Conservation (phyloP, 2,888 invertebrate genomes). For the Megaustenia siamemsis region DNA sequence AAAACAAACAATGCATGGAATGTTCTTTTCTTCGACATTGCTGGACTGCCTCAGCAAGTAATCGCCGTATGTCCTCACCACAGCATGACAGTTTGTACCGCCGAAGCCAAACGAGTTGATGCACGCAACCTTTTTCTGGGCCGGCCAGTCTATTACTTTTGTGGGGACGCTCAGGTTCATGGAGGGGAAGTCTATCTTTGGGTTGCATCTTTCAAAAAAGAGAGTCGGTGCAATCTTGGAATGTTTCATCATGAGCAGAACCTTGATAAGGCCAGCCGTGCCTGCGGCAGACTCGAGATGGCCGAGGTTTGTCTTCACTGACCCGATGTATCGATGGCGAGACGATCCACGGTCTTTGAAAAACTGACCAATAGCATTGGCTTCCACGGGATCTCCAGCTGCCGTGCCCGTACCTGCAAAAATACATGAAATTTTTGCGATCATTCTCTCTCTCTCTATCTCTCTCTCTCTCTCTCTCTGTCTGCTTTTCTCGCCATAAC, state of each 20-base stretch:
- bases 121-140: constrained; percentile 60
- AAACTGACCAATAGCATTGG: constrained; percentile 59
- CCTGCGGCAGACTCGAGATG: constrained; percentile 73
- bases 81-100: constrained; percentile 70
- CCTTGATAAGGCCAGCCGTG: constrained; percentile 68
- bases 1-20: constrained; percentile 55
- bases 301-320: constrained; percentile 72
- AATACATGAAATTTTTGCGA: not conserved
- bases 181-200: constrained; percentile 62
- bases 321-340: constrained; percentile 62
- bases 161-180: constrained; percentile 62
- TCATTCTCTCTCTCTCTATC: too few relatives aligned
- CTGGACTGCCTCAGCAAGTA: not conserved
- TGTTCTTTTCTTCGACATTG: not conserved
- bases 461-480: too few relatives aligned
- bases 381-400: constrained; percentile 68
- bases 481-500: too few relatives aligned
- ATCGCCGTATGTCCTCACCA: constrained; percentile 55
- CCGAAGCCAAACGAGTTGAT: constrained; percentile 73
- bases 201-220: constrained; percentile 63
- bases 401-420: constrained; percentile 67
- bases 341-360: constrained; percentile 53
- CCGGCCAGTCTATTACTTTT: constrained; percentile 55
- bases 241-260: constrained; percentile 70
- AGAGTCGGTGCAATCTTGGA: constrained; percentile 64